phyloP scores from a whole-genome alignment of 2,888 invertebrate species.

The Epirrhoe tristata region DNA sequence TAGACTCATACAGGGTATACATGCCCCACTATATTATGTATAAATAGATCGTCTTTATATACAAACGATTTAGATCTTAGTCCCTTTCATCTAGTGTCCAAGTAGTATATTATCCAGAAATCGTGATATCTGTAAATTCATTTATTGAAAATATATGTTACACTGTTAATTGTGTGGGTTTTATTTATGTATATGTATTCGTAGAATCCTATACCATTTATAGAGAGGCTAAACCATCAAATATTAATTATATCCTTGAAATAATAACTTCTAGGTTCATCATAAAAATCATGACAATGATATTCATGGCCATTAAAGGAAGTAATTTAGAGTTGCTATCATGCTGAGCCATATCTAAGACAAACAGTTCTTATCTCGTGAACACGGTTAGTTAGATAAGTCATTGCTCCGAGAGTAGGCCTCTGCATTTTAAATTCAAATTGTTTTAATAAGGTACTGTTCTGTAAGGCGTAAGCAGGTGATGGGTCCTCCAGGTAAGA shows the following conservation, averaged over 20 bases:
- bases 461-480: conserved; percentile 73
- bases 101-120: conserved; percentile 67
- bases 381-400: conserved; percentile 53
- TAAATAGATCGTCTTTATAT: conserved; percentile 47
- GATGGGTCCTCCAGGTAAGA: conserved; percentile 80
- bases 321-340: conserved; percentile 58
- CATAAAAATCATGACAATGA: conserved; percentile 14
- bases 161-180: conserved; percentile 76
- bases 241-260: conserved; percentile 20
- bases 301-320: conserved; percentile 30
- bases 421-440: conserved; percentile 48
- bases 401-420: conserved; percentile 48
- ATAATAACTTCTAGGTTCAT: conserved; percentile 12
- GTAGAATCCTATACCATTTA: conserved; percentile 42
- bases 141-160: conserved; percentile 83
- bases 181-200: conserved; percentile 69
- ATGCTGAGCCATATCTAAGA: conserved; percentile 56
- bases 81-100: conserved; percentile 53
- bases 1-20: conserved; percentile 41
- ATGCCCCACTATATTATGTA: conserved; percentile 37
- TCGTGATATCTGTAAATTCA: conserved; percentile 80
- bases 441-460: conserved; percentile 57
- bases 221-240: conserved; percentile 13
- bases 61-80: conserved; percentile 46
- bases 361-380: conserved; percentile 60